phyloP scores from a whole-genome alignment of 2,113 vertebrate species.

The Craseonycteris thonglongyai region DNA sequence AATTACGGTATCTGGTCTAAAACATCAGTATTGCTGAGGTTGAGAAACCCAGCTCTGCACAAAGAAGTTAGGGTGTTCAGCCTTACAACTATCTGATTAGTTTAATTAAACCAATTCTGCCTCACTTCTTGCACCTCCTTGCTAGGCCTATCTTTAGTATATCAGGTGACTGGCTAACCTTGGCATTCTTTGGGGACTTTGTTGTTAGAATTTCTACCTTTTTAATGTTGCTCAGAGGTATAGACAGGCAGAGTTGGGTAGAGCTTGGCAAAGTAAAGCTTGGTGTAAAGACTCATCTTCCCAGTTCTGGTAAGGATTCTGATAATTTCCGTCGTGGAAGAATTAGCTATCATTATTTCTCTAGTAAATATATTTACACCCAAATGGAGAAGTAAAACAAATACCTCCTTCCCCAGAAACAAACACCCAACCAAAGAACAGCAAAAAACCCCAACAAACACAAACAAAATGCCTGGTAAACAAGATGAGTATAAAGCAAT shows the following conservation, averaged over 20 bases:
- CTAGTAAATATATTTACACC: not conserved
- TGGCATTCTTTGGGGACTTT: not conserved
- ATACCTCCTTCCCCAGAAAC: not conserved
- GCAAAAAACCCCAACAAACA: not conserved
- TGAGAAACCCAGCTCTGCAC: not conserved
- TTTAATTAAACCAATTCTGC: not conserved
- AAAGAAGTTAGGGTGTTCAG: not conserved
- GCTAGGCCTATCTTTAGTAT: not conserved
- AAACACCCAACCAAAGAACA: not conserved
- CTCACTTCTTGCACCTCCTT: not conserved
- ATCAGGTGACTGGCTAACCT: not conserved
- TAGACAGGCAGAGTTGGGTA: not conserved
- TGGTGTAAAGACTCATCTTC: not conserved
- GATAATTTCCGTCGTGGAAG: not conserved
- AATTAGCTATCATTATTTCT: not conserved
- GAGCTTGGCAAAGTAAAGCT: not conserved
- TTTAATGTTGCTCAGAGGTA: not conserved
- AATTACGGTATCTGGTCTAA: not conserved
- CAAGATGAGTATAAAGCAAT: not conserved
- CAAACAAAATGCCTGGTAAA: not conserved
- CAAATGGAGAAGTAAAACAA: slow-evolving; percentile 20
- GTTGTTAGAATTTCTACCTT: not conserved
- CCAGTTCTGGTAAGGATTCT: not conserved
- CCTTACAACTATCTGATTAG: not conserved
- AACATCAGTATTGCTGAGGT: not conserved